Evolutionary conservation across 2,797 vertebrate species (phyloP), one percentile per base, ranked within the genome.

Genomic region (Rhabdomys pumilio): DNA sequence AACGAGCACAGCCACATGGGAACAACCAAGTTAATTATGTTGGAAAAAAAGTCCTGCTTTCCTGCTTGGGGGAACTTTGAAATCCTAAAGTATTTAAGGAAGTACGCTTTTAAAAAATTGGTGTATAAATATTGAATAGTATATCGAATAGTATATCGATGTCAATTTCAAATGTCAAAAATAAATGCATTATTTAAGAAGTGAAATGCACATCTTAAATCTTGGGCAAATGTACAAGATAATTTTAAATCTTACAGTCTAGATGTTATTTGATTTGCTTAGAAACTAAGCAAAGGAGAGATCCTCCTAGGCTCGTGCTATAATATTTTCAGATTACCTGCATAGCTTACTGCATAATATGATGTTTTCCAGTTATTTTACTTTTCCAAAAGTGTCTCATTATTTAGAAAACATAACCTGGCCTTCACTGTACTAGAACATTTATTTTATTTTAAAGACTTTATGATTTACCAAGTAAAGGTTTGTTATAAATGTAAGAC

Each of bases 21-120:
- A 93, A 90, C 77, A 85, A 44, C 50, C 72, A 84, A 96, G 84
- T 82, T 89, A 94, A 96, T 95, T 88, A 67, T 86, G 85, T 94
- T 94, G 38, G 38, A 38, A 29, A 61, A 50, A 38, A 88, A 92
- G 8, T 1, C 38, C 92, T 81, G 0, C 20, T 41, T 92, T 94
- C 72, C 77, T 96, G 14, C 13, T 8, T 47, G 69, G 79, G 13
- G 3, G 34, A 26, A 22, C 87, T 81, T 34, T 44, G 4, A 44
- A 77, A 47, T 9, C n/a, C 55, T 90, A 84, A 53, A 57, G 84
- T 72, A 50, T 10, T 88, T 94, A 67, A 81, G 4, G 4, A 29
- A 12, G 3, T 61, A 12, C 7, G 31, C 72, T 69, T 89, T 41
- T 38, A 38, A 65, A 61, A 72, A 57, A n/a, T 44, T 31, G 17